phyloP scores from a whole-genome alignment of 2,797 vertebrate species.

The Morelia viridis region DNA sequence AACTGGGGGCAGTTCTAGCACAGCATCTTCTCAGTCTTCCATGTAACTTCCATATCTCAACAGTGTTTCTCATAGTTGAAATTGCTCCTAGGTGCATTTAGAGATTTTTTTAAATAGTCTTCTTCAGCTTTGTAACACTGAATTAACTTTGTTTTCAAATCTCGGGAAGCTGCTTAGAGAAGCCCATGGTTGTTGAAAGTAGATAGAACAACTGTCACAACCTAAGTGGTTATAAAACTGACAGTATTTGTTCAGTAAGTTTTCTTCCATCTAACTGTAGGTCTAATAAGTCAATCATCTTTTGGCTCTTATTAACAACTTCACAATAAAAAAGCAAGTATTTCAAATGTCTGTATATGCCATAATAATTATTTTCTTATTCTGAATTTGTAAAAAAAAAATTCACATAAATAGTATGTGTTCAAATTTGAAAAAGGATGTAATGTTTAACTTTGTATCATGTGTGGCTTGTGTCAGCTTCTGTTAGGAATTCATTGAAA shows the following conservation, averaged over 20 bases:
- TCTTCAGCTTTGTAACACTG: no score
- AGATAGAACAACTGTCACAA: background rate
- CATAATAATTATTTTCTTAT: no score
- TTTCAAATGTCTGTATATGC: no score
- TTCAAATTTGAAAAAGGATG: background rate
- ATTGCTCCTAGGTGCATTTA: no score
- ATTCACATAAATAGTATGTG: background rate
- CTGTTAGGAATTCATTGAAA: background rate
- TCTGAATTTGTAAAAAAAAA: no score
- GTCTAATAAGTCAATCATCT: background rate
- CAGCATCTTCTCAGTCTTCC: no score
- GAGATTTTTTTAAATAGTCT: no score
- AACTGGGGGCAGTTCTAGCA: no score
- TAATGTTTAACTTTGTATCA: background rate
- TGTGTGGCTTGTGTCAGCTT: background rate
- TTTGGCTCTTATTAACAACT: background rate
- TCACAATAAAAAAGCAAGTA: background rate
- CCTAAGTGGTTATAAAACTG: background rate
- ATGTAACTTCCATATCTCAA: no score
- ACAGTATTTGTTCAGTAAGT: background rate
- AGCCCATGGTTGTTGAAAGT: background rate
- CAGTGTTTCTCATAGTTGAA: no score
- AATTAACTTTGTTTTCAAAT: no score
- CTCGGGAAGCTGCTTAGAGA: background rate
- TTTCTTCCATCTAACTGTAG: background rate